These are phyloP conservation scores for Trichoplusia ni DNA, from an alignment of 1,140 invertebrate genomes.

Conservation along the genomic window DNA sequence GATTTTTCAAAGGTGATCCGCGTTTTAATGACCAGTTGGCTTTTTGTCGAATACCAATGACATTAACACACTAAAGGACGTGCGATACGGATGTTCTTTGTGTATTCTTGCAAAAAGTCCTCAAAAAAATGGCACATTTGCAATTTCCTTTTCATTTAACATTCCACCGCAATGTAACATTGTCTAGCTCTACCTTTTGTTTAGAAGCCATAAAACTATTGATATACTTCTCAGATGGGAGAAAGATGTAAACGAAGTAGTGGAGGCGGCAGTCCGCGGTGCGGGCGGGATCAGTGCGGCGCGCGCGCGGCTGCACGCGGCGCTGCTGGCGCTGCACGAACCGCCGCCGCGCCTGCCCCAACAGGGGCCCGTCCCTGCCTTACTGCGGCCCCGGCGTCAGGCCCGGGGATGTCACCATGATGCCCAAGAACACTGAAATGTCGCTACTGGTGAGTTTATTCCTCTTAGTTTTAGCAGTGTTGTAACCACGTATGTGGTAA, in stretches of 20 bases:
- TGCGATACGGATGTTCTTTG: too few species aligned
- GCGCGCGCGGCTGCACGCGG: conserved; percentile 68
- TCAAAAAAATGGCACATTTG: too few species aligned
- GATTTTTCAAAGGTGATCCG: too few species aligned
- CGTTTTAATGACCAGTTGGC: too few species aligned
- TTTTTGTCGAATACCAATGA: too few species aligned
- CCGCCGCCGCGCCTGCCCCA: conserved; percentile 42
- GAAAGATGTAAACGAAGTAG: conserved; percentile 70
- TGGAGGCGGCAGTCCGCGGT: conserved; percentile 67
- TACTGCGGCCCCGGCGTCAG: conserved; percentile 72
- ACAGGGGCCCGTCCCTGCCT: conserved; percentile 58
- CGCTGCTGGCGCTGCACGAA: conserved; percentile 59
- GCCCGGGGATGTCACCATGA: conserved; percentile 76
- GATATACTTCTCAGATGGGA: conserved; percentile 55
- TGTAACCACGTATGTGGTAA: background rate
- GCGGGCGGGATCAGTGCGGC: conserved; percentile 68
- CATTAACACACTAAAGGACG: too few species aligned
- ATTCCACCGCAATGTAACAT: too few species aligned
- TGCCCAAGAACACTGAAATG: conserved; percentile 70
- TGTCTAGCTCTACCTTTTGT: background rate
- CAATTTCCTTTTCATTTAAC: too few species aligned
- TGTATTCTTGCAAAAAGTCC: too few species aligned
- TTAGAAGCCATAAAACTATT: background rate
- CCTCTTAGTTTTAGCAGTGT: background rate
- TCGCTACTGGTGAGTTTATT: conserved; percentile 64